Percentiles rank a stretch among this genome's conserved stretches.
These are phyloP conservation scores for Vulpes vulpes DNA, from an alignment of 2,113 vertebrate genomes.

Conservation along the genomic window DNA sequence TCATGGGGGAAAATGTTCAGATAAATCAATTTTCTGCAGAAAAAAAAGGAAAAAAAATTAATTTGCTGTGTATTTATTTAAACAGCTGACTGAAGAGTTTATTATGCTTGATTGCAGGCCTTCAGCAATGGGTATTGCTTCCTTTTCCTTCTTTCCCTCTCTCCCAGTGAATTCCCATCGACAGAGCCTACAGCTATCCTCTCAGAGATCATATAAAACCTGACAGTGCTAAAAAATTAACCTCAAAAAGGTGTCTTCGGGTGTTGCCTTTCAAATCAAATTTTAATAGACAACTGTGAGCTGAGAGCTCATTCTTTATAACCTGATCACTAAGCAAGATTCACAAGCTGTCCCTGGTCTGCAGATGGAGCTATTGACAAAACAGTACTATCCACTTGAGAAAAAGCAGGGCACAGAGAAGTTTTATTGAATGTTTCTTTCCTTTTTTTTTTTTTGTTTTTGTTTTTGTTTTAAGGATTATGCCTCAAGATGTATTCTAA, in stretches of 20 bases:
- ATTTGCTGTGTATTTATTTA: constrained; percentile 83
- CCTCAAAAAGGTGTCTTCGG: constrained; percentile 80
- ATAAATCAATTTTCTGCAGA: constrained; percentile 78
- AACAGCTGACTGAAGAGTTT: constrained; percentile 82
- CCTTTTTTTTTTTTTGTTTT: background rate
- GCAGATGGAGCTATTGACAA: constrained; percentile 91
- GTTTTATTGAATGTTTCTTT: background rate
- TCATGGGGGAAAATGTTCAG: constrained; percentile 66
- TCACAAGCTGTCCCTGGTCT: constrained; percentile 83
- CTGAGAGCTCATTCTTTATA: constrained; percentile 62
- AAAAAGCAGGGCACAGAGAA: constrained; percentile 20
- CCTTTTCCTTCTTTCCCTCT: constrained; percentile 57
- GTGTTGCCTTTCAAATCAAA: constrained; percentile 84
- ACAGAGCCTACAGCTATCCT: constrained; percentile 84
- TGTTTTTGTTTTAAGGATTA: background rate
- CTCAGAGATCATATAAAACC: constrained; percentile 85
- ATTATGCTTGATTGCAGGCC: constrained; percentile 79
- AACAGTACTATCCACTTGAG: constrained; percentile 74
- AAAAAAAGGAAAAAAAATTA: constrained; percentile 74
- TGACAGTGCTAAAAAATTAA: constrained; percentile 85
- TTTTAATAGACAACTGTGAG: constrained; percentile 82
- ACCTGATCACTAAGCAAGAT: constrained; percentile 41
- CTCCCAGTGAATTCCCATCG: constrained; percentile 76
- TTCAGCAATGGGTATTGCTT: constrained; percentile 69
- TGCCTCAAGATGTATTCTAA: background rate